These are phyloP conservation scores for Pseudomyrmex pallidus DNA, from an alignment of 1,140 invertebrate species.

Conservation along the genomic window DNA sequence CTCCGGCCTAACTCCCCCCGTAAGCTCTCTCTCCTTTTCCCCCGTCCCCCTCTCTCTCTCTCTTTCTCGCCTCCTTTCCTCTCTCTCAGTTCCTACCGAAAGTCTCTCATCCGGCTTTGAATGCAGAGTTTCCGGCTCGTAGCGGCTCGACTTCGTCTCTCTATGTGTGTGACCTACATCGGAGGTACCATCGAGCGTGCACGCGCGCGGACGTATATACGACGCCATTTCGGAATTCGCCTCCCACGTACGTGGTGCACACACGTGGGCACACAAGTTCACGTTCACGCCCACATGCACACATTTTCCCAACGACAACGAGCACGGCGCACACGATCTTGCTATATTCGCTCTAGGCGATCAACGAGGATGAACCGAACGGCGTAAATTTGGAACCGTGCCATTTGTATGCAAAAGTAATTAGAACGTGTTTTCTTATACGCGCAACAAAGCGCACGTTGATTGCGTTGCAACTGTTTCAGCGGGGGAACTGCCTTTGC, in stretches of 20 bases:
- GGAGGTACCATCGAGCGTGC: conserved; percentile 70
- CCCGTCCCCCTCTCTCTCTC: background rate
- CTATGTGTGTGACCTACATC: conserved; percentile 74
- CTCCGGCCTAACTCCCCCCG: conserved; percentile 57
- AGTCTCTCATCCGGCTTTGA: conserved; percentile 72
- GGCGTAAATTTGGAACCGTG: conserved; percentile 34
- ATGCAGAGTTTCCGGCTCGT: conserved; percentile 73
- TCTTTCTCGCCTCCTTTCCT: conserved; percentile 23
- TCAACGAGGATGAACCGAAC: conserved; percentile 10
- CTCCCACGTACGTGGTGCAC: conserved; percentile 48
- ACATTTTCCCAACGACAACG: conserved; percentile 6
- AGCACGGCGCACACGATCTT: conserved; percentile 1
- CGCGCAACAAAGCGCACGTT: background rate
- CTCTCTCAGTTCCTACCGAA: conserved; percentile 63
- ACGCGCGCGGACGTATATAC: conserved; percentile 34
- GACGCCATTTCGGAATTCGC: conserved; percentile 59
- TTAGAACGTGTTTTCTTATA: conserved; percentile 15
- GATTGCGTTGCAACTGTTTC: background rate
- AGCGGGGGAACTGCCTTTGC: background rate
- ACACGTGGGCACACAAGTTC: conserved; percentile 12
- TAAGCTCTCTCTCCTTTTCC: background rate
- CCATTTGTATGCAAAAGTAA: conserved; percentile 30
- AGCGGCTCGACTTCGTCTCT: conserved; percentile 57
- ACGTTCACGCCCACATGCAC: conserved; percentile 22
- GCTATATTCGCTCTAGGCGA: conserved; percentile 19